Evolutionary conservation across 2,797 vertebrate genomes (phyloP).

Genomic region (Trematomus bernacchii): DNA sequence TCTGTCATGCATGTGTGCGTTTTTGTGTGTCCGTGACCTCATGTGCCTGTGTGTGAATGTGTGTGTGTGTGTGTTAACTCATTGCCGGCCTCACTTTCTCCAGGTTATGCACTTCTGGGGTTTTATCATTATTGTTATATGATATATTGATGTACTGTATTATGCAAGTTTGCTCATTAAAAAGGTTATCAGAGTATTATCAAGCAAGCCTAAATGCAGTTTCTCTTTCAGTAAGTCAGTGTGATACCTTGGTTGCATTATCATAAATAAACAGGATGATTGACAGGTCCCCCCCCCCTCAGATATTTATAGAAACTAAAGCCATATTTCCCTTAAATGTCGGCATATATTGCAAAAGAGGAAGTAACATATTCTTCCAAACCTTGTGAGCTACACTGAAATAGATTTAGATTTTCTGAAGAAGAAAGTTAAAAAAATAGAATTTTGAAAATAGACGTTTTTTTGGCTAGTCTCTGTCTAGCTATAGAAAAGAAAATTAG

Average conservation of each 20-base stretch:
- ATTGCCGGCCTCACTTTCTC: slow-evolving; percentile 63
- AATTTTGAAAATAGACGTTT: too few relatives aligned
- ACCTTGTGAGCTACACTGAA: too few relatives aligned
- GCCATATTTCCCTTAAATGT: too few relatives aligned
- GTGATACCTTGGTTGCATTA: neutral
- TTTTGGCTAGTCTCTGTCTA: too few relatives aligned
- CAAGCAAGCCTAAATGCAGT: neutral
- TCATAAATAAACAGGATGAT: slow-evolving; percentile 11
- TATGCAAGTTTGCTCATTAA: slow-evolving; percentile 80
- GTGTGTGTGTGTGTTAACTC: slow-evolving; percentile 41
- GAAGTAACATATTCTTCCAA: too few relatives aligned
- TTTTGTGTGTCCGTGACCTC: slow-evolving; percentile 45
- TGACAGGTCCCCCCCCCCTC: slow-evolving; percentile 4
- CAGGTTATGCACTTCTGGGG: slow-evolving; percentile 64
- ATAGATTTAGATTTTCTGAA: too few relatives aligned
- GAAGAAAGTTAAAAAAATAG: too few relatives aligned
- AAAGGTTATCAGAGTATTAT: slow-evolving; percentile 54
- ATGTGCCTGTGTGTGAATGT: slow-evolving; percentile 43
- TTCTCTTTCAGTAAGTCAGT: neutral
- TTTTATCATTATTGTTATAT: slow-evolving; percentile 62
- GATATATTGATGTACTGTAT: slow-evolving; percentile 73
- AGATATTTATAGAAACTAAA: slow-evolving; percentile 16
- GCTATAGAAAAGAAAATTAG: too few relatives aligned
- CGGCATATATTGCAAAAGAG: too few relatives aligned
- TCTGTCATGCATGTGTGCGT: slow-evolving; percentile 35